phyloP scores from a whole-genome alignment of 1,140 invertebrate genomes.

The Bombus cullumanus region DNA sequence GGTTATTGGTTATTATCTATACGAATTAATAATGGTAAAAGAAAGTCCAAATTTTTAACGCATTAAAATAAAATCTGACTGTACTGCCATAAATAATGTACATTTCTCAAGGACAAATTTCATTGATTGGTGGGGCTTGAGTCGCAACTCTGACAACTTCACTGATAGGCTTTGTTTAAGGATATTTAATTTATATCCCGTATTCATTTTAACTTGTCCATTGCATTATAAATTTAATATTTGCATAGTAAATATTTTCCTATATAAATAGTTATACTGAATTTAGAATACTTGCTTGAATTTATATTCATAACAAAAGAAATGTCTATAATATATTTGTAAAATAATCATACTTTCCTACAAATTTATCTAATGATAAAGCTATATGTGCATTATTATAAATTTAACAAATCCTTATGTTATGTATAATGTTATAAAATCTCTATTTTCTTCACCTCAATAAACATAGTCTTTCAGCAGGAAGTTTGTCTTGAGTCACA shows the following conservation, averaged over 20 bases:
- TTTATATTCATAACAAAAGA: conserved; percentile 45
- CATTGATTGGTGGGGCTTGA: conserved; percentile 60
- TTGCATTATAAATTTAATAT: too few species aligned
- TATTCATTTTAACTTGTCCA: conserved; percentile 52
- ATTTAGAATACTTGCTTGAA: conserved; percentile 29
- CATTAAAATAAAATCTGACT: conserved; percentile 67
- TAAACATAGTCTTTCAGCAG: conserved; percentile 72
- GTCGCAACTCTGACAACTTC: conserved; percentile 65
- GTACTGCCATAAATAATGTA: conserved; percentile 72
- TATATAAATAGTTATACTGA: background rate
- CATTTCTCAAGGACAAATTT: conserved; percentile 64
- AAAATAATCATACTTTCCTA: conserved; percentile 43
- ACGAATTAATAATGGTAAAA: conserved; percentile 64
- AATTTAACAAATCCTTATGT: conserved; percentile 15
- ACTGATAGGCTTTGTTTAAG: conserved; percentile 75
- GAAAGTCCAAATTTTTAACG: conserved; percentile 67
- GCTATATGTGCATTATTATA: conserved; percentile 23
- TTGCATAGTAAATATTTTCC: background rate
- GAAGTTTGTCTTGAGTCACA: conserved; percentile 64
- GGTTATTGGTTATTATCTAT: background rate
- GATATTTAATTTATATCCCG: conserved; percentile 50
- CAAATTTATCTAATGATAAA: conserved; percentile 35
- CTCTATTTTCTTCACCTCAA: conserved; percentile 28
- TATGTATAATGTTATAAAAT: conserved; percentile 15
- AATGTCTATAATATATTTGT: conserved; percentile 36